These are phyloP conservation scores for Maniola jurtina DNA, from an alignment of 1,140 invertebrate species.

Conservation along the genomic window DNA sequence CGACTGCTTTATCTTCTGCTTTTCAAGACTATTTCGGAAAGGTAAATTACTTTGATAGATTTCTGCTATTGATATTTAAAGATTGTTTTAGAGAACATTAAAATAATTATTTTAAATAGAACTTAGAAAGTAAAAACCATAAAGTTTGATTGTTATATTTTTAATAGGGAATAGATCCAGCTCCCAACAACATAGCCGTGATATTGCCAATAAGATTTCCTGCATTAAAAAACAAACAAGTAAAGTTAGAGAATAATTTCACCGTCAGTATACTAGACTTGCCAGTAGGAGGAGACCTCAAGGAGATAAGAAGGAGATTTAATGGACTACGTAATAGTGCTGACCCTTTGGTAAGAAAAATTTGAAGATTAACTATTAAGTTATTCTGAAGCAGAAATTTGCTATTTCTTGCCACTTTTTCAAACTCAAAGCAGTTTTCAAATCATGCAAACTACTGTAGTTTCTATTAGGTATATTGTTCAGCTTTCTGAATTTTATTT, in stretches of 20 bases:
- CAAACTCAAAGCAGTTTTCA: too few relatives aligned
- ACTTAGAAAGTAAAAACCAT: not conserved
- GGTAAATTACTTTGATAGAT: conserved; percentile 38
- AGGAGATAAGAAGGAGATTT: conserved; percentile 37
- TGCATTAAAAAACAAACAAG: conserved; percentile 24
- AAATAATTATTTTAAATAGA: too few relatives aligned
- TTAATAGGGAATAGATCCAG: conserved; percentile 42
- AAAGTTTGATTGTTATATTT: conserved; percentile 18
- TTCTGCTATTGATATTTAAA: too few relatives aligned
- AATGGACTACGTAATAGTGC: conserved; percentile 41
- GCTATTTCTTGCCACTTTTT: too few relatives aligned
- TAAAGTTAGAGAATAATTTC: conserved; percentile 52
- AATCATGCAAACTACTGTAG: too few relatives aligned
- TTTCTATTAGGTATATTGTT: too few relatives aligned
- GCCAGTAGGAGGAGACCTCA: conserved; percentile 38
- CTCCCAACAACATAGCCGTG: conserved; percentile 51
- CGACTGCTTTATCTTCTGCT: conserved; percentile 59
- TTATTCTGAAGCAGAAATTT: too few relatives aligned
- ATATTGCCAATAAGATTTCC: conserved; percentile 52
- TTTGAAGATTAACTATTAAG: not conserved
- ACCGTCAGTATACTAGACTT: conserved; percentile 54
- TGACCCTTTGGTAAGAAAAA: conserved; percentile 49
- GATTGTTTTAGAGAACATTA: too few relatives aligned
- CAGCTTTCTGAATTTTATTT: too few relatives aligned
- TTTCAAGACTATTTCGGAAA: conserved; percentile 61